phyloP scores from a whole-genome alignment of 2,888 invertebrate species.

The Frankliniella fusca region DNA sequence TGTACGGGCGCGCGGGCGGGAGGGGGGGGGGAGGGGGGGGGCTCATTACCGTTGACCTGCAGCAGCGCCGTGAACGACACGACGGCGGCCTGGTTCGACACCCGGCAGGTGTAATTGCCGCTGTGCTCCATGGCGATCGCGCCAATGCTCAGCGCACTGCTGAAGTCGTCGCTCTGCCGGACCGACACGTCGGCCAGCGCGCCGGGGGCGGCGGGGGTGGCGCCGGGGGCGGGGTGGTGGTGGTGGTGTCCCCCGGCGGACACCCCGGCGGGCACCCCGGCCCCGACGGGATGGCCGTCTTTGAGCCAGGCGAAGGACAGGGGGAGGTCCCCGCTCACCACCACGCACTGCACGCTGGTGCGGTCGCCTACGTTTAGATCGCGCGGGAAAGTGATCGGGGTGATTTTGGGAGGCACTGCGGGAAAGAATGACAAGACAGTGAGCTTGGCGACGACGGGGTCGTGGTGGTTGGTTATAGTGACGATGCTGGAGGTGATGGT shows the following conservation, averaged over 20 bases:
- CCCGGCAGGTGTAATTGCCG: constrained; percentile 68
- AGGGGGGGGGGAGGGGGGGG: constrained; percentile 46
- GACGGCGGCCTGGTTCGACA: constrained; percentile 65
- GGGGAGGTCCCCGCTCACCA: constrained; percentile 60
- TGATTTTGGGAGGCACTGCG: constrained; percentile 61
- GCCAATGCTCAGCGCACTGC: constrained; percentile 60
- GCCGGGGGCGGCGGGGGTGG: constrained; percentile 35
- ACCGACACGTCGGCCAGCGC: constrained; percentile 33
- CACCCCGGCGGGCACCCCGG: background rate
- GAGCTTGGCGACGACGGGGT: no score
- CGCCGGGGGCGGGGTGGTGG: constrained; percentile 35
- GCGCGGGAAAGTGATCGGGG: constrained; percentile 62
- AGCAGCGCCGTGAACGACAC: constrained; percentile 63
- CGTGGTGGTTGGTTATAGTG: no score
- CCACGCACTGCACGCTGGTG: constrained; percentile 58
- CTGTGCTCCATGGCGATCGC: constrained; percentile 63
- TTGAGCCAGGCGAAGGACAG: constrained; percentile 61
- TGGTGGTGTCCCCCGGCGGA: constrained; percentile 41
- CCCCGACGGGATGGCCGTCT: constrained; percentile 47
- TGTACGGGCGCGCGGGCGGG: constrained; percentile 49
- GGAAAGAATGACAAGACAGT: constrained; percentile 30
- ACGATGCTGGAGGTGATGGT: no score
- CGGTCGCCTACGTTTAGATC: constrained; percentile 59
- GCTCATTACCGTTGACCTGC: constrained; percentile 62
- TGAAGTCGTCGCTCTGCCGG: constrained; percentile 35